These are phyloP conservation scores for Antitype chi DNA, from an alignment of 2,888 invertebrate genomes.

Conservation along the genomic window DNA sequence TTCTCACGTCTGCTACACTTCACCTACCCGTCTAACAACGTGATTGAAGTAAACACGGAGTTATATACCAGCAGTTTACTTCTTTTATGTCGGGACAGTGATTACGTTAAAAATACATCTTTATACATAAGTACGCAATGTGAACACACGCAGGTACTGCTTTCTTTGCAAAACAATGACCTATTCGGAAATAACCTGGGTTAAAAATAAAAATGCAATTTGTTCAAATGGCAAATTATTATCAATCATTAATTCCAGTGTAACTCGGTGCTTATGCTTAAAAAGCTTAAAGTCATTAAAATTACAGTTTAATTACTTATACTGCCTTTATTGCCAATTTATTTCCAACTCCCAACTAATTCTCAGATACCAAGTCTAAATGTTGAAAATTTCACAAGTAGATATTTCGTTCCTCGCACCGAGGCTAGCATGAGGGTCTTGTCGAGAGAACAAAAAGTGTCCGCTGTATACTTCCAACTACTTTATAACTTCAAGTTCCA, in stretches of 20 bases:
- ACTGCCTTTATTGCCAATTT: constrained; percentile 6
- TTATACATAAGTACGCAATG: constrained; percentile 24
- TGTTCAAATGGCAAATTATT: neutral
- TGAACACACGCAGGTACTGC: neutral
- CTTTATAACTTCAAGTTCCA: constrained; percentile 38
- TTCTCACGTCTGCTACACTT: constrained; percentile 76
- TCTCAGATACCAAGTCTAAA: constrained; percentile 25
- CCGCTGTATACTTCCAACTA: constrained; percentile 38
- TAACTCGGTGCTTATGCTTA: neutral
- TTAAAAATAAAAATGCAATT: neutral
- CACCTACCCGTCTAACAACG: constrained; percentile 71
- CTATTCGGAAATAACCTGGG: neutral
- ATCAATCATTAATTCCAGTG: neutral
- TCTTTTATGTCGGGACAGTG: constrained; percentile 43
- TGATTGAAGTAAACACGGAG: constrained; percentile 58
- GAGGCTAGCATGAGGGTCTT: constrained; percentile 21
- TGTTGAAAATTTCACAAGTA: constrained; percentile 28
- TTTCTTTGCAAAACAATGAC: constrained; percentile 46
- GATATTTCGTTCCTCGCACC: constrained; percentile 9
- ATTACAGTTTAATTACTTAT: neutral
- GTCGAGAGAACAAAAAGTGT: constrained; percentile 43
- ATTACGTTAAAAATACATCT: constrained; percentile 47
- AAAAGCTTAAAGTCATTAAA: constrained; percentile 6
- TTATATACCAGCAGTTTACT: constrained; percentile 50
- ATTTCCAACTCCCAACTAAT: constrained; percentile 27